A percentile compares a stretch with the other conserved stretches of the same genome.
These are phyloP conservation scores for Anoplopoma fimbria DNA, from an alignment of 2,113 vertebrate species.

Conservation along the genomic window DNA sequence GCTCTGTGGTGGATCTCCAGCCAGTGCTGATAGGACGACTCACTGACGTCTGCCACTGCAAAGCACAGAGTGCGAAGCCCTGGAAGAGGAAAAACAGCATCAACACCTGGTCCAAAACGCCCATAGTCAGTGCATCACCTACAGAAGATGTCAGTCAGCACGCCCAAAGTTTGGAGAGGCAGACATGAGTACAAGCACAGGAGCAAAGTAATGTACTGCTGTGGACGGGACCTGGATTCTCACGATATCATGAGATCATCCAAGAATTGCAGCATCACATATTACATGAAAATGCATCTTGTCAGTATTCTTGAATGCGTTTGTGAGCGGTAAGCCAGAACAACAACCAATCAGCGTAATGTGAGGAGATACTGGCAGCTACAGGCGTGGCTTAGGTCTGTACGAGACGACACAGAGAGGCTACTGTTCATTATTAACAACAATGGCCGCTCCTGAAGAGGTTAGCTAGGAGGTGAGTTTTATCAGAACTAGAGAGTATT, in stretches of 20 bases:
- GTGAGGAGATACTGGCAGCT: not conserved
- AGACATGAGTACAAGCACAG: not conserved
- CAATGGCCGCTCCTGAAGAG: too few species aligned
- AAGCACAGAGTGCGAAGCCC: conserved; percentile 96
- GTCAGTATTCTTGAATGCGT: not conserved
- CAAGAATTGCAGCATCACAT: not conserved
- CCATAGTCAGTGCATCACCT: not conserved
- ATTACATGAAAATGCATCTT: not conserved
- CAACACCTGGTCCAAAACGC: not conserved
- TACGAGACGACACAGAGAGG: too few species aligned
- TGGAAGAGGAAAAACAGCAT: conserved; percentile 64
- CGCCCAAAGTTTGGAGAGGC: not conserved
- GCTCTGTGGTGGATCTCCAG: conserved; percentile 89
- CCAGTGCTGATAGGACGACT: conserved; percentile 94
- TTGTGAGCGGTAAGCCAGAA: too few species aligned
- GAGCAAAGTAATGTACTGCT: not conserved
- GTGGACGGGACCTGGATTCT: not conserved
- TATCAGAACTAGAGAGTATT: too few species aligned
- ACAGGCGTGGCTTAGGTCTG: too few species aligned
- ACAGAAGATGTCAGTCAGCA: not conserved
- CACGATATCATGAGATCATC: not conserved
- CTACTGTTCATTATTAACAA: too few species aligned
- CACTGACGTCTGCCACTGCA: conserved; percentile 93
- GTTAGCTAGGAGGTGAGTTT: too few species aligned
- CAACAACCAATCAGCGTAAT: not conserved